These are phyloP conservation scores for Macrostomum cliftonense DNA, from an alignment of 2,888 invertebrate genomes.

Conservation along the genomic window DNA sequence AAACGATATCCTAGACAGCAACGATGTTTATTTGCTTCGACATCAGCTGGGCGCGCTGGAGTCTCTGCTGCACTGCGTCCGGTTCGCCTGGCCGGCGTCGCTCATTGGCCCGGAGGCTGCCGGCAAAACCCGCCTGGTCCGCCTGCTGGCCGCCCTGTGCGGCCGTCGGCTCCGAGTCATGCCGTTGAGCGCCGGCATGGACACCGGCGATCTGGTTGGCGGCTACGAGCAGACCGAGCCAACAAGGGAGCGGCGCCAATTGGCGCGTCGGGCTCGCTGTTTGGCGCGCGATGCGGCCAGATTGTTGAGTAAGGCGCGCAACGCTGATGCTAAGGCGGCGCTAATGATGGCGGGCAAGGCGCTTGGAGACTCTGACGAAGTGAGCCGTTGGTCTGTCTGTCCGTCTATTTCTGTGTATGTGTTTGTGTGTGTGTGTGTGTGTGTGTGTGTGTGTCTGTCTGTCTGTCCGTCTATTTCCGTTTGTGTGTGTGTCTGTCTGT, in stretches of 20 bases:
- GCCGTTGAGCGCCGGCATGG: constrained; percentile 72
- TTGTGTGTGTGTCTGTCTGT: too few relatives aligned
- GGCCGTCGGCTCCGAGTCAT: constrained; percentile 56
- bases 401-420: too few relatives aligned
- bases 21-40: constrained; percentile 23
- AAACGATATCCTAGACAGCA: too few relatives aligned
- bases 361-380: constrained; percentile 53
- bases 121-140: constrained; percentile 61
- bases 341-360: background rate
- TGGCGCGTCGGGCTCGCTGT: background rate
- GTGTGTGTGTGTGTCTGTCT: too few relatives aligned
- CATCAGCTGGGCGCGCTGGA: constrained; percentile 46
- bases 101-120: constrained; percentile 55
- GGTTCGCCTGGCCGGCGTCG: constrained; percentile 44
- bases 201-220: constrained; percentile 78
- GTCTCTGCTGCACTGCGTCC: constrained; percentile 62
- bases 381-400: background rate
- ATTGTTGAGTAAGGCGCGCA: background rate
- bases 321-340: background rate
- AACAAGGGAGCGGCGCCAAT: constrained; percentile 38
- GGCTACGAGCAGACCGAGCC: constrained; percentile 67
- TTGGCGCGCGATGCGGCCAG: background rate
- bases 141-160: constrained; percentile 54
- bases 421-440: too few relatives aligned
- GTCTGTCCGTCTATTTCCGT: too few relatives aligned